Base-by-base conservation (phyloP, 2,113 vertebrate species). In the Cygnus buccinator region DNA sequence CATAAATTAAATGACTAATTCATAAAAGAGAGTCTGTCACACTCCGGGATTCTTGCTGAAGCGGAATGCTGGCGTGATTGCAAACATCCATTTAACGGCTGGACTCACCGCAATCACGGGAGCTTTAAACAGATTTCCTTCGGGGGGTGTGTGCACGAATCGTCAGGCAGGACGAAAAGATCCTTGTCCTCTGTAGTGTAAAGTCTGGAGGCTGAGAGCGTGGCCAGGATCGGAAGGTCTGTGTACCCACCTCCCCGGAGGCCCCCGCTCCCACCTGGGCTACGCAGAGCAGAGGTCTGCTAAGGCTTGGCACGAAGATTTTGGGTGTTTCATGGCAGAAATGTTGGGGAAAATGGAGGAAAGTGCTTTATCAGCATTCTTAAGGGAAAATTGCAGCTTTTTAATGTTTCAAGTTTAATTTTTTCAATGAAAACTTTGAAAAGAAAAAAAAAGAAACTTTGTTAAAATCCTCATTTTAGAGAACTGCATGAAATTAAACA, bases 1-100 rank as follows among this genome's bases (percentile, higher is more conserved):
- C 81, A 86, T 73, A 95, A 96, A 95, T 88, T 84, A 73, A 95
- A 96, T 96, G 89, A 96, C 88, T 96, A 94, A 94, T 95, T 96
- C 95, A 94, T 95, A 93, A 93, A 93, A 92, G 83, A 86, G 35
- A 93, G 73, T 81, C 93, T 94, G 90, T 92, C 85, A 82, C 86
- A 68, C 91, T 67, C 68, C 84, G 79, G 91, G 94, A 87, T 54
- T 76, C 80, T 72, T 6, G 46, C 67, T 3, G 15, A 71, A 88
- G 86, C 89, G 95, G 94, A 97, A 95, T 91, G 58, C 91, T 86
- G 75, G 58, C 90, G 97, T 96, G 93, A 96, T 96, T 96, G 94
- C 94, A 96, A 96, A 95, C 79, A 90, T 84, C 54, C 63, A 31
- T 81, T 88, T 92, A 89, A 88, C 52, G 76, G 63, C 85, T 70